These are phyloP conservation scores for Speoplatyrhinus poulsoni DNA, from an alignment of 2,113 vertebrate genomes.

Conservation along the genomic window DNA sequence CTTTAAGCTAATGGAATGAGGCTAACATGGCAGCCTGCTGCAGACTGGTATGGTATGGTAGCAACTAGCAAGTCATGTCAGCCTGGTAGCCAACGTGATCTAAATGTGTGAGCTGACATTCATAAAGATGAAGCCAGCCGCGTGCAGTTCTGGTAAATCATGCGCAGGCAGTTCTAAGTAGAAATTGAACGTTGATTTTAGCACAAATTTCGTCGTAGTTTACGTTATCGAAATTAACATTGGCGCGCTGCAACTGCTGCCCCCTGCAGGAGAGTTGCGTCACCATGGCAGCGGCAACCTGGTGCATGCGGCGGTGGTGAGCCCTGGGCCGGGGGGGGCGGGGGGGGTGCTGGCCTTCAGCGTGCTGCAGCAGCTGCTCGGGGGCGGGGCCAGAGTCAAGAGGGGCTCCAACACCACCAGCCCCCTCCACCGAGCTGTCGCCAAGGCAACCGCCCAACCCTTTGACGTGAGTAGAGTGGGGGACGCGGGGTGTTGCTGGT, in stretches of 20 bases:
- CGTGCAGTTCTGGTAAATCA: not conserved
- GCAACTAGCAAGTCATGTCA: too few relatives aligned
- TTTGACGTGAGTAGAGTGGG: slow-evolving; percentile 87
- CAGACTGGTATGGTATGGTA: too few relatives aligned
- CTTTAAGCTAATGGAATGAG: too few relatives aligned
- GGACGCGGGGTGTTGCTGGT: not conserved
- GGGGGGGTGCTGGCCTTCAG: slow-evolving; percentile 85
- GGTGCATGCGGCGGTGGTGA: slow-evolving; percentile 86
- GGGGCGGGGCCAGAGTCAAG: slow-evolving; percentile 88
- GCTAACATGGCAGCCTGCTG: too few relatives aligned
- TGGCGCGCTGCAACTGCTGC: too few relatives aligned
- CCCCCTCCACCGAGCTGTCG: slow-evolving; percentile 80
- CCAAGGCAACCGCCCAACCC: slow-evolving; percentile 81
- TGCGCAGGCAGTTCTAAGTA: too few relatives aligned
- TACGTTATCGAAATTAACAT: too few relatives aligned
- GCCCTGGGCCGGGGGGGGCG: slow-evolving; percentile 77
- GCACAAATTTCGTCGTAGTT: too few relatives aligned
- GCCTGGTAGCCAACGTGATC: too few relatives aligned
- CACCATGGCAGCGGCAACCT: slow-evolving; percentile 75
- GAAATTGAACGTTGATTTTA: too few relatives aligned
- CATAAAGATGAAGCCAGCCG: too few relatives aligned
- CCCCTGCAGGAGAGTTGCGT: slow-evolving; percentile 83
- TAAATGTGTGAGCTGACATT: too few relatives aligned
- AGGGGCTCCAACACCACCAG: slow-evolving; percentile 82
- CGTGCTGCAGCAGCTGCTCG: slow-evolving; percentile 90